Base-by-base conservation (phyloP, 2,888 invertebrate species). In the Corbicula japonica region DNA sequence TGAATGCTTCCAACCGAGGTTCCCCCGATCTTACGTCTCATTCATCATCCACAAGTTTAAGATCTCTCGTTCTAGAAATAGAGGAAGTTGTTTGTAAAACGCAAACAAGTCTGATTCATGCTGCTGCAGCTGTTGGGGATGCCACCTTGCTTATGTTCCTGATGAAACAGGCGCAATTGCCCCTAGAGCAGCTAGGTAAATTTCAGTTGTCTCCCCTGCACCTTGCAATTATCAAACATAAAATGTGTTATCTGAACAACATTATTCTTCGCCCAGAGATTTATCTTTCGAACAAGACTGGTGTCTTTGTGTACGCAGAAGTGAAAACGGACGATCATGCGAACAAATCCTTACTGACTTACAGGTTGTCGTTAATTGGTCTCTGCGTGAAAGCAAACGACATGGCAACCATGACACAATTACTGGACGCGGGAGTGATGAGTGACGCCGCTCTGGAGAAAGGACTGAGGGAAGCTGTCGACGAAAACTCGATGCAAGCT, bases 181-280 rank as follows among this genome's bases (percentile, higher is more conserved):
- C 75, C 23, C 41, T 78, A 8, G 65, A 76, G 35, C 82, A 82
- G 44, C 50, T 82, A 1, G 82, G 82, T 1, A 72, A 68, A 12
- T 82, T 82, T 41, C 78, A 82, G 46, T 34, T 82, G 34, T 82
- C 82, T n/a, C 78, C 82, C 0, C 69, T 82, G 8, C 82, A 82
- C 48, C 38, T 82, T 8, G 82, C 78, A 23, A 82, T 82, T n/a
- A 34, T 78, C 15, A 82, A 82, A 44, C 48, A 82, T 44, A 75
- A 65, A 46, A 82, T 82, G 82, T 58, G 69, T 26, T 78, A 78
- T 61, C n/a, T 82, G 32, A 78, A 72, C 30, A 41, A 82, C 46
- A 65, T 82, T 1, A 78, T 82, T 18, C 82, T 82, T n/a, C 58
- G 78, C 2, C 78, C 76, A 12, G 82, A 82, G 26, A 76, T 69